Conservation (phyloP, 2,888 invertebrate genomes). For the Idaea straminata region DNA sequence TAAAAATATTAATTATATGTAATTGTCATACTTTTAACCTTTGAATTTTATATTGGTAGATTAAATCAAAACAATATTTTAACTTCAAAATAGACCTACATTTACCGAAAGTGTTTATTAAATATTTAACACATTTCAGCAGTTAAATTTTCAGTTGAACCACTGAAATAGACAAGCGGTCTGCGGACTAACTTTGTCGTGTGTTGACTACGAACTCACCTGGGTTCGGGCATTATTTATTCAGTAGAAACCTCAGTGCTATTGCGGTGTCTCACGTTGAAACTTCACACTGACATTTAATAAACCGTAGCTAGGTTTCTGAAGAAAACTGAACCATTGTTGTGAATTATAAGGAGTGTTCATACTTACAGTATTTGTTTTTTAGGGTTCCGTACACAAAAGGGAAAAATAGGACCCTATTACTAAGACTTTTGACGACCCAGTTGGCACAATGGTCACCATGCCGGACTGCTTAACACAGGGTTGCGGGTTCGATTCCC, state of each 20-base stretch:
- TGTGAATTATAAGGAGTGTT: no score
- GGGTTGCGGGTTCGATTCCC: no score
- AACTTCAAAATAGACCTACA: background rate
- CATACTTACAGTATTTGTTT: no score
- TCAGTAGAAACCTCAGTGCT: slow-evolving; percentile 51
- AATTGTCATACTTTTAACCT: no score
- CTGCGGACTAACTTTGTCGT: slow-evolving; percentile 26
- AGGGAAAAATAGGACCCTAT: no score
- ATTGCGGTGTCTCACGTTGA: slow-evolving; percentile 45
- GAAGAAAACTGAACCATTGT: no score
- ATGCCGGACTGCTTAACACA: no score
- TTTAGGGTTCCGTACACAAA: no score
- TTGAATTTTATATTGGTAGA: no score
- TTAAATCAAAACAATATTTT: background rate
- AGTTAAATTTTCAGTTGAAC: slow-evolving; percentile 12
- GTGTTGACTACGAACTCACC: slow-evolving; percentile 34
- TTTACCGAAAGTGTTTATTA: slow-evolving; percentile 10
- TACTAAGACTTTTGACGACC: no score
- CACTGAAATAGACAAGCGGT: slow-evolving; percentile 19
- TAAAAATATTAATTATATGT: no score
- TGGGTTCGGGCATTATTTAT: slow-evolving; percentile 51
- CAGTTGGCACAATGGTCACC: no score
- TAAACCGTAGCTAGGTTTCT: slow-evolving; percentile 23
- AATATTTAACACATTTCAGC: slow-evolving; percentile 12
- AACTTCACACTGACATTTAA: slow-evolving; percentile 54